Percentiles rank a stretch among this genome's conserved stretches.
These are phyloP conservation scores for Caenorhabditis becei DNA, from an alignment of 2,888 invertebrate genomes.

Conservation along the genomic window DNA sequence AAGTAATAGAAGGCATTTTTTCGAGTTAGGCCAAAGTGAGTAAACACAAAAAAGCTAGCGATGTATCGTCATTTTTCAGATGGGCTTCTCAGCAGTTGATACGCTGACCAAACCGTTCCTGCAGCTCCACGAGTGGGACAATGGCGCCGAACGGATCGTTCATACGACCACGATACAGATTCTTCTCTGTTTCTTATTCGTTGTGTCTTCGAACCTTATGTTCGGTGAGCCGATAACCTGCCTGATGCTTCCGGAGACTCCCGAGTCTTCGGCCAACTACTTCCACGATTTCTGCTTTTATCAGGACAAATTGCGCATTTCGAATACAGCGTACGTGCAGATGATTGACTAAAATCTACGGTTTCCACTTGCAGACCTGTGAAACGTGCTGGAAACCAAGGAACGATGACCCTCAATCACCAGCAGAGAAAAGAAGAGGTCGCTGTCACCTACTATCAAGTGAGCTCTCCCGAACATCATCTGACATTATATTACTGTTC, in stretches of 20 bases:
- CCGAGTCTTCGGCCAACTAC: constrained; percentile 55
- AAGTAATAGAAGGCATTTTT: no score
- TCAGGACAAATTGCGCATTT: constrained; percentile 54
- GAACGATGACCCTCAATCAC: constrained; percentile 12
- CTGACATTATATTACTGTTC: background rate
- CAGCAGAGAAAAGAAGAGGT: constrained; percentile 1
- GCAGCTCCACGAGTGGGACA: constrained; percentile 56
- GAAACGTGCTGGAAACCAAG: background rate
- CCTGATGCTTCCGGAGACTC: constrained; percentile 42
- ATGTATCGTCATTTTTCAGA: constrained; percentile 15
- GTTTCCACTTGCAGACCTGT: constrained; percentile 15
- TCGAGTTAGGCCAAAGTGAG: no score
- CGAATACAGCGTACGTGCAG: constrained; percentile 9
- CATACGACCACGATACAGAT: constrained; percentile 55
- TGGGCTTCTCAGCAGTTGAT: constrained; percentile 30
- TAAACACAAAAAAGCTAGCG: no score
- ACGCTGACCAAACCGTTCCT: constrained; percentile 37
- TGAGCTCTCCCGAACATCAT: background rate
- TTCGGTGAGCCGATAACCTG: constrained; percentile 59
- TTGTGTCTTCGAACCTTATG: constrained; percentile 48
- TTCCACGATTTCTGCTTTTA: constrained; percentile 63
- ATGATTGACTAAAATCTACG: background rate
- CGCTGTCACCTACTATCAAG: constrained; percentile 45
- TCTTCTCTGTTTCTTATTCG: constrained; percentile 34
- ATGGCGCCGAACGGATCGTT: constrained; percentile 57